Conservation (phyloP, 2,888 invertebrate genomes). For the Salticus scenicus region DNA sequence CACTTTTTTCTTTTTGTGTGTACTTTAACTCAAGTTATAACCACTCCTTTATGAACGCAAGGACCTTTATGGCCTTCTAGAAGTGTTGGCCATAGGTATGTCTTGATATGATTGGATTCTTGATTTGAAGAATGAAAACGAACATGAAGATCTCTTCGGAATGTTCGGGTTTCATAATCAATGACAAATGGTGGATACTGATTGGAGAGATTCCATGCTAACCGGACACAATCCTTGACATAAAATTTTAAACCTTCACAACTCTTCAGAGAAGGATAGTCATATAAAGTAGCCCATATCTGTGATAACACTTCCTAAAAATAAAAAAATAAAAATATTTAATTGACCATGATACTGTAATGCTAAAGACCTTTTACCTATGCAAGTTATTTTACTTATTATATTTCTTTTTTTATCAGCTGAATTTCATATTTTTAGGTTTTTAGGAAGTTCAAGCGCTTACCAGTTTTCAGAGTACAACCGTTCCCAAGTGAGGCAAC, state of each 20-base stretch:
- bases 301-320: constrained; percentile 81
- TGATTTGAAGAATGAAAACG: constrained; percentile 86
- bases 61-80: constrained; percentile 82
- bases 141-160: constrained; percentile 86
- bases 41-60: constrained; percentile 90
- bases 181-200: constrained; percentile 78
- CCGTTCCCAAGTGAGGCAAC: too few species aligned
- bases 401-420: too few species aligned
- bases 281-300: constrained; percentile 91
- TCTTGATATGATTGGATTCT: constrained; percentile 84
- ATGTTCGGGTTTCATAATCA: constrained; percentile 79
- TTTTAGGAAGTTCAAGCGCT: too few species aligned
- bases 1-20: too few species aligned
- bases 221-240: constrained; percentile 86
- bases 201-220: constrained; percentile 91
- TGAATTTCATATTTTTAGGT: too few species aligned
- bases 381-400: too few species aligned
- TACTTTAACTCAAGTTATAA: constrained; percentile 84
- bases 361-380: too few species aligned
- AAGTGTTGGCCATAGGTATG: constrained; percentile 91
- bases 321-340: not conserved
- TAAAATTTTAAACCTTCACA: constrained; percentile 87
- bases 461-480: too few species aligned
- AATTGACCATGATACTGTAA: too few species aligned
- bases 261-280: constrained; percentile 90